Conservation (phyloP, 2,888 invertebrate genomes). For the Drosophila mettleri region DNA sequence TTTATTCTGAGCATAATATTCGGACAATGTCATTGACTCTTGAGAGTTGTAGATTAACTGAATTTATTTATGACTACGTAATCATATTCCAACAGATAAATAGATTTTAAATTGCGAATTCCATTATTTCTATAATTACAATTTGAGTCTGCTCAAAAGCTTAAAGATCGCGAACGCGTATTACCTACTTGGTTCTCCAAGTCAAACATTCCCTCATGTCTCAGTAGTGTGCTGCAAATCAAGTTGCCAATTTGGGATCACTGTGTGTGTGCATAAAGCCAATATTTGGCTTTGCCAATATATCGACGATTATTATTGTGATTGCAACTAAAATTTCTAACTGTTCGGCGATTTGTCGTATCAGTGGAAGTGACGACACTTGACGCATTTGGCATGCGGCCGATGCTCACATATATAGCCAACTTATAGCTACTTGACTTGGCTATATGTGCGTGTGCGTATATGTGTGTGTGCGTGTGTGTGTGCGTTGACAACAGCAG, state of each 20-base stretch:
- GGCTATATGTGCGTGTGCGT: constrained; percentile 1
- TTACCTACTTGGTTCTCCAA: not conserved
- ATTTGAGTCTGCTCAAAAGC: not conserved
- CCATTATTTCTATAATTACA: not conserved
- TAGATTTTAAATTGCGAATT: not conserved
- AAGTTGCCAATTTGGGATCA: constrained; percentile 19
- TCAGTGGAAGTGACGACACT: constrained; percentile 66
- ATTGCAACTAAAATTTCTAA: constrained; percentile 54
- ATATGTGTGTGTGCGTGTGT: constrained; percentile 20
- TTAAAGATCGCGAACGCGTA: not conserved
- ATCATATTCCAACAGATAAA: not conserved
- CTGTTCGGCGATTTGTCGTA: constrained; percentile 56
- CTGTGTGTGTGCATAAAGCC: constrained; percentile 36
- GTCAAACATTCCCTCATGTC: not conserved
- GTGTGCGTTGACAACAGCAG: constrained; percentile 43
- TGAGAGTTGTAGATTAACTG: not conserved
- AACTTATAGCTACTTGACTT: constrained; percentile 30
- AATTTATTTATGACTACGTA: not conserved
- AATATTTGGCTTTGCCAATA: constrained; percentile 25
- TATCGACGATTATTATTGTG: constrained; percentile 31
- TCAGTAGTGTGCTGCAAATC: not conserved
- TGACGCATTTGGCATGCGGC: constrained; percentile 50
- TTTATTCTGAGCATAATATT: no score
- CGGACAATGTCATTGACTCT: no score
- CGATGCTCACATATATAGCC: constrained; percentile 9